Base-by-base conservation (phyloP, 2,888 invertebrate species). In the Tachina lurida region DNA sequence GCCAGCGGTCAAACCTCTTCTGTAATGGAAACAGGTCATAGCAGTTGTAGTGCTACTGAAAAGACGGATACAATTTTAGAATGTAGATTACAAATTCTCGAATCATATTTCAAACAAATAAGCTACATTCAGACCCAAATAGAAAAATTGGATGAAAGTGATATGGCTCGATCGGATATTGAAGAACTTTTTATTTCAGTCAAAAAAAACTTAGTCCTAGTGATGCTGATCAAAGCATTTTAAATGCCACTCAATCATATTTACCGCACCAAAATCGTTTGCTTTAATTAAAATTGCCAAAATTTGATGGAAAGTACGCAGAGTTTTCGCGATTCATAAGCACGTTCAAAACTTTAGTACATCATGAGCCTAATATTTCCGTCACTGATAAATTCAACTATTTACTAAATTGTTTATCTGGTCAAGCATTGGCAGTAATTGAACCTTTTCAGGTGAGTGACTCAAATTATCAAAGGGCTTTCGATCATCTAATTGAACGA, bases 41-140 rank as follows among this genome's bases (percentile, higher is more conserved):
- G n/a, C n/a, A n/a, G n/a, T n/a, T n/a, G n/a, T n/a, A n/a, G n/a
- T n/a, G n/a, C n/a, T n/a, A n/a, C n/a, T n/a, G n/a, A n/a, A n/a
- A n/a, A n/a, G n/a, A n/a, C n/a, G n/a, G n/a, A n/a, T n/a, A n/a
- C n/a, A n/a, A n/a, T n/a, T 56, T 39, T 81, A 0, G 81, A 77
- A 63, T 78, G 84, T 22, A 52, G 84, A 15, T 62, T 85, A 1
- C 74, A 85, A 77, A 85, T 81, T n/a, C 54, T 85, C 5, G 73
- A 81, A 17, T 67, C 80, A 41, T 68, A 85, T 62, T 81, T 85
- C 12, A 85, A 85, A 41, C 84, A 81, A 62, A 67, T 81, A 39
- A 60, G 58, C n/a, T 47, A 81, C 65, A 73, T 77, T 52, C 81
- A 80, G 8, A 41, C 47, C 2, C 80, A 84, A 68, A 77, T 77